A percentile compares a stretch with the other conserved stretches of the same genome.
Evolutionary conservation across 2,797 vertebrate species (phyloP).

Genomic region (Danio kyathit): DNA sequence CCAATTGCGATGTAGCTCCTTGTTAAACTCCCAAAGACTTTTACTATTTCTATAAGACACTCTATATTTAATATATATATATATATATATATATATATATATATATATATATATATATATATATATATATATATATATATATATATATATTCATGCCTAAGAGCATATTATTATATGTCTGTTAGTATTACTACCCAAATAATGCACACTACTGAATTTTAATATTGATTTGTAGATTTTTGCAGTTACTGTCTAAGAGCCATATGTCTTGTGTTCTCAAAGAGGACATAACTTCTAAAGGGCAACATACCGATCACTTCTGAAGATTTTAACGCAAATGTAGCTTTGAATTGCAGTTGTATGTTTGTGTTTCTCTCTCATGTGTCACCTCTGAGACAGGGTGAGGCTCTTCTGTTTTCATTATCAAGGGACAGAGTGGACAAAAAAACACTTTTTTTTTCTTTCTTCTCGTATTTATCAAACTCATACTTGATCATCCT

Average conservation of each 20-base stretch:
- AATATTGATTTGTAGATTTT: conserved; percentile 2
- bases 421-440: conserved; percentile 25
- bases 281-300: conserved; percentile 34
- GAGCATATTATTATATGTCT: neutral
- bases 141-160: conserved; percentile 9
- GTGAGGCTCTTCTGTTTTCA: conserved; percentile 36
- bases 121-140: conserved; percentile 1
- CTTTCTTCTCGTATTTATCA: conserved; percentile 33
- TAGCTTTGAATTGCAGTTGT: conserved; percentile 21
- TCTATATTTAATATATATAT: conserved; percentile 26
- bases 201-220: conserved; percentile 32
- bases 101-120: neutral
- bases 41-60: conserved; percentile 31
- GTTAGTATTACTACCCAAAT: conserved; percentile 25
- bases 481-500: neutral
- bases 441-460: conserved; percentile 30
- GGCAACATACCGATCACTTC: conserved; percentile 39
- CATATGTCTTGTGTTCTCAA: conserved; percentile 45
- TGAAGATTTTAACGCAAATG: conserved; percentile 26
- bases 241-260: conserved; percentile 30
- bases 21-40: conserved; percentile 50
- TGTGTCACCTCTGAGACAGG: conserved; percentile 47
- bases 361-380: conserved; percentile 34
- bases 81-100: conserved; percentile 1
- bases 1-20: conserved; percentile 40